A percentile compares a stretch with the other conserved stretches of the same genome.
These are phyloP conservation scores for Epiblema foenella DNA, from an alignment of 2,888 invertebrate genomes.

Conservation along the genomic window DNA sequence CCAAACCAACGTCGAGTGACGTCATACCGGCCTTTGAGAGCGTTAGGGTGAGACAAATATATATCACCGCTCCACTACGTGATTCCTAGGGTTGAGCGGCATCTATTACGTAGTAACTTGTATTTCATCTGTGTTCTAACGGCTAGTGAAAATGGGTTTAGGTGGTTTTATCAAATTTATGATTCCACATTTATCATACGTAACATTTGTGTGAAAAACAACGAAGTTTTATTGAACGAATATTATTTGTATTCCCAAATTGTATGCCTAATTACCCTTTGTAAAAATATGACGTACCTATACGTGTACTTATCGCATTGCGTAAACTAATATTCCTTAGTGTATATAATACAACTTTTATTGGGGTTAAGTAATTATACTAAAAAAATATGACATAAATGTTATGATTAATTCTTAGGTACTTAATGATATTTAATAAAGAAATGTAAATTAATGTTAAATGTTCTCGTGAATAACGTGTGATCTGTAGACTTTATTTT, in stretches of 20 bases:
- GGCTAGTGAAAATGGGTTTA: neutral
- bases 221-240: slow-evolving; percentile 11
- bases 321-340: slow-evolving; percentile 14
- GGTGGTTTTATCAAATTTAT: neutral
- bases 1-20: no score
- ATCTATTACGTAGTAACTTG: no score
- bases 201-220: neutral
- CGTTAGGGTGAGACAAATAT: no score
- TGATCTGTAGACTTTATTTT: slow-evolving; percentile 68
- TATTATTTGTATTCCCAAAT: neutral
- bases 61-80: no score
- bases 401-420: slow-evolving; percentile 38
- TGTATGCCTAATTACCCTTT: neutral
- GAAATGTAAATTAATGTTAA: slow-evolving; percentile 60
- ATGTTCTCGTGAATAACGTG: slow-evolving; percentile 72
- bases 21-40: no score
- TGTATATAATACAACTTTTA: slow-evolving; percentile 34
- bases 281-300: neutral
- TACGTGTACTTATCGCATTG: slow-evolving; percentile 3
- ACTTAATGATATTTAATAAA: slow-evolving; percentile 58
- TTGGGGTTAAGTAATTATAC: slow-evolving; percentile 13
- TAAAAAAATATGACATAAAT: slow-evolving; percentile 19
- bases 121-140: no score
- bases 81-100: no score
- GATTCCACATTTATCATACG: neutral